Percentiles rank a stretch among this genome's conserved stretches.
phyloP scores from a whole-genome alignment of 2,797 vertebrate genomes.

The Enteromius mattozi region DNA sequence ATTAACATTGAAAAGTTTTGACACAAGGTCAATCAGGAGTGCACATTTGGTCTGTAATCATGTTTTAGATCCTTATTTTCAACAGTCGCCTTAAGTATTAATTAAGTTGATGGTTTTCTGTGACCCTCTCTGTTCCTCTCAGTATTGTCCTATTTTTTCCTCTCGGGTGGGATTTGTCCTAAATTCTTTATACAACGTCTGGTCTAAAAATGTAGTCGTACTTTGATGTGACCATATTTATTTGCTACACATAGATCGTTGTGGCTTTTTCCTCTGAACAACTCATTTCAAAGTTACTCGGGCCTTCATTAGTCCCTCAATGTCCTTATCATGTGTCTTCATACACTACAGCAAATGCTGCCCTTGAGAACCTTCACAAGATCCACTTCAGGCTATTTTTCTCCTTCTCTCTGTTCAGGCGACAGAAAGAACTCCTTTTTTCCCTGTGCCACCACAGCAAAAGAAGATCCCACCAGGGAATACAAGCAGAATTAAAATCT shows the following conservation, averaged over 20 bases:
- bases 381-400: slow-evolving; percentile 55
- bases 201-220: slow-evolving; percentile 1
- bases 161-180: slow-evolving; percentile 44
- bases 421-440: slow-evolving; percentile 35
- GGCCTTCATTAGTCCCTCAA: slow-evolving; percentile 43
- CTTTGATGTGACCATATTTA: slow-evolving; percentile 45
- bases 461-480: slow-evolving; percentile 60
- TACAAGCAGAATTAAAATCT: slow-evolving; percentile 65
- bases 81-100: not conserved
- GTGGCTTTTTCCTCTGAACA: slow-evolving; percentile 26
- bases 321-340: slow-evolving; percentile 37
- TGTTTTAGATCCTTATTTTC: slow-evolving; percentile 3
- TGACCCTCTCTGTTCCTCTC: not conserved
- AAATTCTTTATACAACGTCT: slow-evolving; percentile 30
- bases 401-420: slow-evolving; percentile 45
- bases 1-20: slow-evolving; percentile 15
- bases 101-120: slow-evolving; percentile 5
- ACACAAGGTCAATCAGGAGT: not conserved
- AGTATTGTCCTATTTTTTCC: slow-evolving; percentile 42
- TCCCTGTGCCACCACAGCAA: slow-evolving; percentile 30
- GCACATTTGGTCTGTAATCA: not conserved
- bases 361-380: slow-evolving; percentile 46
- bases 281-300: slow-evolving; percentile 21
- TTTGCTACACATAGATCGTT: slow-evolving; percentile 20
- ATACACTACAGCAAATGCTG: slow-evolving; percentile 35